A percentile compares a stretch with the other conserved stretches of the same genome.
Evolutionary conservation across 2,888 invertebrate genomes (phyloP).

Genomic region (Acleris holmiana): DNA sequence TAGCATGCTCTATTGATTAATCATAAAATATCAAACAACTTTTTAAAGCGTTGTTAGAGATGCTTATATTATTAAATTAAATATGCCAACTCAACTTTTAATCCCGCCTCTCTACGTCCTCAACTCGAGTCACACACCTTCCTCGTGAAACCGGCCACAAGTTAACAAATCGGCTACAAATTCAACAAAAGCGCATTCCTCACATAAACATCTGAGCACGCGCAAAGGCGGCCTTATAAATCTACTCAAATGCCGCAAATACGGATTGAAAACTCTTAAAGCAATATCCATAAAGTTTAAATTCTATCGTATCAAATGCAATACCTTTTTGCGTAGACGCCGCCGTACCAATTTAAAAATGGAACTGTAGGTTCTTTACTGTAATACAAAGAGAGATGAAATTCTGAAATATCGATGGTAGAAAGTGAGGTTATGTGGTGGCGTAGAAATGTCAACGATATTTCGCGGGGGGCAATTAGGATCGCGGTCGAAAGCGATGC

Average conservation of each 20-base stretch:
- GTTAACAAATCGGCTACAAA: constrained; percentile 65
- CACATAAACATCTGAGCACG: constrained; percentile 65
- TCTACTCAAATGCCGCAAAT: constrained; percentile 50
- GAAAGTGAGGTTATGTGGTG: constrained; percentile 24
- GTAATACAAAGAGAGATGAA: not conserved
- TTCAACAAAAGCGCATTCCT: constrained; percentile 50
- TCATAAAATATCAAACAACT: too few species aligned
- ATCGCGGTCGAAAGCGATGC: constrained; percentile 48
- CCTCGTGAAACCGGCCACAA: constrained; percentile 16
- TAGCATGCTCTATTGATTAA: too few species aligned
- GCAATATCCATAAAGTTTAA: constrained; percentile 3
- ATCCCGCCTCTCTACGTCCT: not conserved
- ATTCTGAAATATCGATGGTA: not conserved
- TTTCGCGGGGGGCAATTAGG: constrained; percentile 65
- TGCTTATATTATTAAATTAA: too few species aligned
- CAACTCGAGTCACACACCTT: not conserved
- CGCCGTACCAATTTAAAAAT: constrained; percentile 13
- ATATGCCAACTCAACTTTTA: not conserved
- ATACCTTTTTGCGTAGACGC: constrained; percentile 1
- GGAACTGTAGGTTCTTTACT: not conserved
- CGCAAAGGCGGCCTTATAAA: constrained; percentile 56
- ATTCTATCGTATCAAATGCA: constrained; percentile 2
- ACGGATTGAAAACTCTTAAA: constrained; percentile 40
- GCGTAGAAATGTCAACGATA: constrained; percentile 58
- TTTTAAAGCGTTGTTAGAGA: too few species aligned